These are phyloP conservation scores for Scatophagus argus DNA, from an alignment of 2,113 vertebrate species.

Conservation along the genomic window DNA sequence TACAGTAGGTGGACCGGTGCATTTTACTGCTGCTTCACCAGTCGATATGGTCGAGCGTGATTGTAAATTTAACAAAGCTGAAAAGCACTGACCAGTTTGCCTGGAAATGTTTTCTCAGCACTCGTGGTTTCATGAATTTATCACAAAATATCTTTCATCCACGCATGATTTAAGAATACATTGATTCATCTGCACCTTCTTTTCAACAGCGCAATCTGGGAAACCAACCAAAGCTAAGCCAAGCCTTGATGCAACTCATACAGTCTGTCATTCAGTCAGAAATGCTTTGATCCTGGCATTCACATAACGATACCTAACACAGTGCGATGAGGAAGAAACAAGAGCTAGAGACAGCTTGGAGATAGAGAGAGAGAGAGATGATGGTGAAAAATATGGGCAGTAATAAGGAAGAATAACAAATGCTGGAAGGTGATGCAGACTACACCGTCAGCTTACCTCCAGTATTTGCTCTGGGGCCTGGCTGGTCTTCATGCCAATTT, in stretches of 20 bases:
- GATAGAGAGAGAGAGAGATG: no score
- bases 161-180: conserved; percentile 56
- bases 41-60: conserved; percentile 9
- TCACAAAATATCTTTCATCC: conserved; percentile 42
- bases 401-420: conserved; percentile 74
- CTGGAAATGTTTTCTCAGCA: conserved; percentile 52
- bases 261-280: conserved; percentile 50
- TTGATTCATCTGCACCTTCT: conserved; percentile 52
- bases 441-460: conserved; percentile 54
- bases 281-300: conserved; percentile 40
- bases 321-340: neutral
- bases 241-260: conserved; percentile 22
- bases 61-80: conserved; percentile 51
- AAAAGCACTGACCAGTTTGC: conserved; percentile 37
- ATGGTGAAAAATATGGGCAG: conserved; percentile 65
- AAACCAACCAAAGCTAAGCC: conserved; percentile 31
- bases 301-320: conserved; percentile 48
- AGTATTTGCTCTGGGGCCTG: conserved; percentile 62
- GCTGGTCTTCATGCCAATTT: conserved; percentile 51
- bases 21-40: conserved; percentile 31
- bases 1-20: conserved; percentile 26
- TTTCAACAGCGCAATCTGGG: conserved; percentile 39
- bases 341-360: conserved; percentile 42
- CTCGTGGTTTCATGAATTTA: conserved; percentile 42
- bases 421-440: conserved; percentile 63